Base-by-base conservation (phyloP, 2,888 invertebrate species). In the Xestia sexstrigata region DNA sequence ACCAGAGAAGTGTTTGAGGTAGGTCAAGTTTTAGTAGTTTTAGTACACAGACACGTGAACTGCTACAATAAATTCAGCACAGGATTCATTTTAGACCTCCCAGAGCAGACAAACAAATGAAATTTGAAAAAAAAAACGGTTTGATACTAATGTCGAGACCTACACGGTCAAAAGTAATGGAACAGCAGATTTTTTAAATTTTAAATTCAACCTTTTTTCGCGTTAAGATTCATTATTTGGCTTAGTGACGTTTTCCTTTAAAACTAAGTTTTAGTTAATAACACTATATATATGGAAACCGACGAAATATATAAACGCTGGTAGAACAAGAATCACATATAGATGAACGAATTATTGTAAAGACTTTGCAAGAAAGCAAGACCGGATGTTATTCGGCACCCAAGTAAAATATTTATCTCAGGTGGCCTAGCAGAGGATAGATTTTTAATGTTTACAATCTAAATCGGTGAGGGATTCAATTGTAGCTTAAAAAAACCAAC, bases 1-100 rank as follows among this genome's bases (percentile, higher is more conserved):
- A 98, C 99, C 39, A 98, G 99, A 97, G 99, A 99, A 95, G 99
- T 99, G 15, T 98, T 98, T 93, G 98, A 98, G 98, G 98, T 98
- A 90, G 95, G 95, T 88, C 98, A 94, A 13, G 17, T 23, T 70
- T 26, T 39, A 11, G 13, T n/a, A 20, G 9, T 9, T 11, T 42
- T 49, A 2, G 2, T 20, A 23, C 11, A 55, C 52, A 55, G 11
- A n/a, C 4, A n/a, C 52, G 52, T 8, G 8, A 49, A 20, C 20
- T 20, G 20, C 20, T 20, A 20, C 20, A 23, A 49, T 49, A 0
- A 20, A 23, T 23, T 49, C 20, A 49, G 2, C 20, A 49, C 49
- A 23, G 35, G 2, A 42, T 8, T 23, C 4, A 52, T 52, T n/a
- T 4, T 23, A 23, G 23, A 9, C 8, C 52, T 23, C 23, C 23